Evolutionary conservation across 2,113 vertebrate species (phyloP).

Genomic region (Xenus cinereus): DNA sequence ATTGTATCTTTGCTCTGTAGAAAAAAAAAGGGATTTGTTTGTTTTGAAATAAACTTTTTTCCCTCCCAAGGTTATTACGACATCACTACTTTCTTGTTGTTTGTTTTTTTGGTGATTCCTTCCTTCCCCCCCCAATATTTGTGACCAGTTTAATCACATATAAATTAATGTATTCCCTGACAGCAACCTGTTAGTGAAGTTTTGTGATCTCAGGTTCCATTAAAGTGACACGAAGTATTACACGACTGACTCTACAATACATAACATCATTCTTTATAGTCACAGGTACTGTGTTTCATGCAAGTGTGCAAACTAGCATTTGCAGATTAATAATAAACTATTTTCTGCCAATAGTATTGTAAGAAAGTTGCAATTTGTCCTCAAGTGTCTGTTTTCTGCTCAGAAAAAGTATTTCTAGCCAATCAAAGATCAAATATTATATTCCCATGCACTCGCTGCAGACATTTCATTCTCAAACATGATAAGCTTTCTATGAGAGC

Average conservation of each 20-base stretch:
- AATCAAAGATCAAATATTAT: background rate
- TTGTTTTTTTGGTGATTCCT: too few relatives aligned
- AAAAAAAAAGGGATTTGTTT: background rate
- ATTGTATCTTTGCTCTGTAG: background rate
- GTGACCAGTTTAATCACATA: background rate
- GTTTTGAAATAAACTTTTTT: background rate
- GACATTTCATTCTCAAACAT: background rate
- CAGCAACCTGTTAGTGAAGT: background rate
- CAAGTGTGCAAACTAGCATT: background rate
- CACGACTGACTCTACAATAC: background rate
- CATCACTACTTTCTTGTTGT: background rate
- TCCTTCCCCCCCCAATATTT: background rate
- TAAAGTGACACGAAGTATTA: conserved; percentile 7
- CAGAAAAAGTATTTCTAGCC: background rate
- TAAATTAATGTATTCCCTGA: background rate
- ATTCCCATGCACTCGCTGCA: background rate
- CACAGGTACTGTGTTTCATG: conserved; percentile 5
- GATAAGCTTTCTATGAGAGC: background rate
- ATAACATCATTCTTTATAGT: background rate
- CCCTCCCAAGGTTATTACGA: background rate
- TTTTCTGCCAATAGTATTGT: background rate
- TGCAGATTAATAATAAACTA: background rate
- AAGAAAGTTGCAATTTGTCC: conserved; percentile 4
- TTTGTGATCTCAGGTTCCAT: background rate
- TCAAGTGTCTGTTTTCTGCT: background rate